Base-by-base conservation (phyloP, 2,888 invertebrate species). In the Falcaria lacertinaria region DNA sequence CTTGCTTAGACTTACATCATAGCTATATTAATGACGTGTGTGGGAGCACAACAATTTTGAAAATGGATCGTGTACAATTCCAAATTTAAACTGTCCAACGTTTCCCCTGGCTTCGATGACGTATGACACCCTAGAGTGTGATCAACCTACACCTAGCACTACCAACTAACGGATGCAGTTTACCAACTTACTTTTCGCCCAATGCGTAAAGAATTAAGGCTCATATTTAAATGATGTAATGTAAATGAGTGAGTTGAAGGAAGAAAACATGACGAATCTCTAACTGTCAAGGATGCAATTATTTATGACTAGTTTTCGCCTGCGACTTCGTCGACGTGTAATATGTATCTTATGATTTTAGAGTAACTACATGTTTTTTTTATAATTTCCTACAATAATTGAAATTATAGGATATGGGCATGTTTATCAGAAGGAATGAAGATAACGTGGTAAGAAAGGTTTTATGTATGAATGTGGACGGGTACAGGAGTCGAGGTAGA, bases 61-160 rank as follows among this genome's bases (percentile, higher is more conserved):
- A 77, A 80, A 82, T 81, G 75, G 74, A 79, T 74, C 58, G 68
- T 59, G 57, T 60, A 52, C 57, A 54, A 69, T 79, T 74, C 76
- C 57, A 79, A 85, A 81, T 85, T 84, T 82, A 78, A 83, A 83
- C 78, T 82, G 82, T 79, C 78, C 75, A 59, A 69, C 55, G 52
- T 44, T 56, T 58, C 66, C 72, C 76, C 73, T 59, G 48, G 47
- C 48, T 48, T 48, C 51, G 66, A 84, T 85, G 84, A 85, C 74
- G 74, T 74, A 86, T 81, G 58, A 74, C 59, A 68, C 86, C 78
- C 85, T 37, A 43, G 80, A 75, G 86, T 66, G 82, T 84, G 78
- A 84, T 85, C 80, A 74, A 63, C 69, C 61, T 49, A 45, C 49
- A 59, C 53, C 47, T 48, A 47, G 42, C 8, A 47, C 46, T 48